Conservation (phyloP, 2,113 vertebrate species). For the Hypanus sabinus region DNA sequence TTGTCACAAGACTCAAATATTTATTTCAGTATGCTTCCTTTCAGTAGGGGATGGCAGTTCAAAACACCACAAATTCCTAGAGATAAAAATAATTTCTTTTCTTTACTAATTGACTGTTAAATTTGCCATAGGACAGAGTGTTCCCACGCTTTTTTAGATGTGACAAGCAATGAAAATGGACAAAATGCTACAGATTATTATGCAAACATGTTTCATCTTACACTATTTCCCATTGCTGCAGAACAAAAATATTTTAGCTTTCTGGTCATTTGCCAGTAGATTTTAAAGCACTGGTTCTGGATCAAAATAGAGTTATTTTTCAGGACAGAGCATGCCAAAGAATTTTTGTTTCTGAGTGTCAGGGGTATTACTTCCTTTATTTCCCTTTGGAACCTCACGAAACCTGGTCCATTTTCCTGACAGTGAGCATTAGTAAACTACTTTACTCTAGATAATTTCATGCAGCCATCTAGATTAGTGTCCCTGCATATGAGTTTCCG, state of each 20-base stretch:
- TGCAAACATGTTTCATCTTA: background rate
- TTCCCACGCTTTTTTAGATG: background rate
- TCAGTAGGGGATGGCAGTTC: background rate
- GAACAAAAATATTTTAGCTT: background rate
- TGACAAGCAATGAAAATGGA: constrained; percentile 18
- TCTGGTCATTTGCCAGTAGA: constrained; percentile 5
- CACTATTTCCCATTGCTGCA: background rate
- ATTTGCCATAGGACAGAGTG: background rate
- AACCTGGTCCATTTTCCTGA: background rate
- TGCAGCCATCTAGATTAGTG: background rate
- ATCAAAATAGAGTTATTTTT: background rate
- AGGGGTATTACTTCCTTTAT: background rate
- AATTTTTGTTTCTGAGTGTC: background rate
- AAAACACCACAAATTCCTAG: background rate
- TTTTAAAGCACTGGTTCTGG: background rate
- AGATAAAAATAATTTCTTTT: background rate
- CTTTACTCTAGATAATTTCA: background rate
- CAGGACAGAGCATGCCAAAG: background rate
- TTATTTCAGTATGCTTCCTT: background rate
- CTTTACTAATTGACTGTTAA: constrained; percentile 15
- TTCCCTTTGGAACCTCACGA: background rate
- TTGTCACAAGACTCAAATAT: background rate
- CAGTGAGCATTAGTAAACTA: background rate
- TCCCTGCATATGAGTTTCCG: background rate
- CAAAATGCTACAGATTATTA: background rate